Conservation (phyloP, 2,888 invertebrate genomes). For the Amblyteles armatorius region DNA sequence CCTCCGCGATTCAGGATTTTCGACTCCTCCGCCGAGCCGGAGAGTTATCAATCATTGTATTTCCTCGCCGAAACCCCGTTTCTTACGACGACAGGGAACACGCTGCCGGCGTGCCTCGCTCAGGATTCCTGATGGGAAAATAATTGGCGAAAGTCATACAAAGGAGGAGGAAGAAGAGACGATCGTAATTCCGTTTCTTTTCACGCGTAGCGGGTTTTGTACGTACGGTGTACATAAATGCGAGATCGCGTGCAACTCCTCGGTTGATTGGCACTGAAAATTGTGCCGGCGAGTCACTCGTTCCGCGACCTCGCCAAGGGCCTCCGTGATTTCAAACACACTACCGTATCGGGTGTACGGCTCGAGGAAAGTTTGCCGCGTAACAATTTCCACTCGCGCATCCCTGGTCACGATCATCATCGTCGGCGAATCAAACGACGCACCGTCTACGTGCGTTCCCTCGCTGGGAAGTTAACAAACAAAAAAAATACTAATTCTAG, state of each 20-base stretch:
- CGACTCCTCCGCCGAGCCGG: constrained; percentile 5
- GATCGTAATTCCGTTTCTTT: constrained; percentile 50
- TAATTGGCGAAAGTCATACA: constrained; percentile 70
- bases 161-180: constrained; percentile 19
- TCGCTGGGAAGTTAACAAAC: neutral
- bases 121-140: constrained; percentile 67
- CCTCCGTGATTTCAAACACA: neutral
- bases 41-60: constrained; percentile 58
- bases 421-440: neutral
- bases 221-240: constrained; percentile 60
- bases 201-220: constrained; percentile 43
- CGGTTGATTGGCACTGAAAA: constrained; percentile 36
- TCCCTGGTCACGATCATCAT: neutral
- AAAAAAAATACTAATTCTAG: neutral
- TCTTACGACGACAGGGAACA: constrained; percentile 38
- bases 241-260: constrained; percentile 57
- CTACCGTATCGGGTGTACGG: neutral
- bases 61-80: constrained; percentile 36
- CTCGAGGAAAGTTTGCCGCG: neutral
- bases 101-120: constrained; percentile 45
- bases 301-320: constrained; percentile 8
- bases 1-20: constrained; percentile 42
- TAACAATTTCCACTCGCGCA: neutral
- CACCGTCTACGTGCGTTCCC: neutral
- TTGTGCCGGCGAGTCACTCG: constrained; percentile 15